Conservation (phyloP, 2,113 vertebrate species). For the Paracanthobrama guichenoti region DNA sequence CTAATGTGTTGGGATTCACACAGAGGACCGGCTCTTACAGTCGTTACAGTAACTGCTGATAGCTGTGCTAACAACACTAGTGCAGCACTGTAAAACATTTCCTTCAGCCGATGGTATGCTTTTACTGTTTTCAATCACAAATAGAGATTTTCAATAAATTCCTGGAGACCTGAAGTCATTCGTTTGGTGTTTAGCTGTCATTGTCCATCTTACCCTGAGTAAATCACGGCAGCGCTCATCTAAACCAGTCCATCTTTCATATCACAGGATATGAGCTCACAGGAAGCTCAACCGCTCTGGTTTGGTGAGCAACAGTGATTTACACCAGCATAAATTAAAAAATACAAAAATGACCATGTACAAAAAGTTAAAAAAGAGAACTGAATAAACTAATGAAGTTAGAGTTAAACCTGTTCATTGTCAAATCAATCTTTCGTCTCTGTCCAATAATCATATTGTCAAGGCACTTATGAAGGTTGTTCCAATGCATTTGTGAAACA, state of each 20-base stretch:
- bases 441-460: neutral
- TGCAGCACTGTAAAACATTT: too few relatives aligned
- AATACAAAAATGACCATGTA: constrained; percentile 1
- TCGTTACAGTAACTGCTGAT: too few relatives aligned
- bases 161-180: too few relatives aligned
- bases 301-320: neutral
- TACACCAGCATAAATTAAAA: neutral
- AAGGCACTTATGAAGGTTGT: constrained; percentile 22
- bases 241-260: neutral
- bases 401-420: neutral
- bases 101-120: too few relatives aligned
- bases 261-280: neutral
- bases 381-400: neutral
- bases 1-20: too few relatives aligned
- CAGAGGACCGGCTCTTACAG: too few relatives aligned
- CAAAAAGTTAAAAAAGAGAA: neutral
- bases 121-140: neutral
- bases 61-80: too few relatives aligned
- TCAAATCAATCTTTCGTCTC: neutral
- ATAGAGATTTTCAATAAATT: neutral
- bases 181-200: constrained; percentile 4
- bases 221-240: neutral
- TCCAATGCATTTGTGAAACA: neutral
- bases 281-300: neutral
- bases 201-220: neutral